Evolutionary conservation across 2,113 vertebrate genomes (phyloP), one percentile per base, ranked within the genome.

Genomic region (Apistogramma diplotaenia): DNA sequence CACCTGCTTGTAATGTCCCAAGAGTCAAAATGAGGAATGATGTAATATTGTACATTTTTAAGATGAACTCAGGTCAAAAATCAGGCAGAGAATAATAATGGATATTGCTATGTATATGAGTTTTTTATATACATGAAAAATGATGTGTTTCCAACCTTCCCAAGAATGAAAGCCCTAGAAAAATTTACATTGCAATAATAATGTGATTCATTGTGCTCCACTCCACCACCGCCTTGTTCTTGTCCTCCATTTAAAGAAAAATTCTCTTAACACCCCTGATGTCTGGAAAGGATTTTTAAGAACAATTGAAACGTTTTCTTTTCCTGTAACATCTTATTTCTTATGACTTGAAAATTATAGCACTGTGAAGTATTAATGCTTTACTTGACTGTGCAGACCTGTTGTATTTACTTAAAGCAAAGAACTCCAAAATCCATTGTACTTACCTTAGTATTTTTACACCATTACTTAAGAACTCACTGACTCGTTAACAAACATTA

Each of bases 1-100:
- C 92, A 90, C 83, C 62, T 57, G 37, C 61, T 46, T 77, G 86
- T 74, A 49, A 89, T 89, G 77, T 89, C 78, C 76, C 79, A 82
- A 59, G 3, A 19, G 60, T 80, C 54, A 77, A 75, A 82, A 27
- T 12, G 12, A 57, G 9, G 35, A 76, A 51, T 81, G 54, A 67
- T 55, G 49, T 62, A 55, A 86, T 70, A 57, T 57, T 56, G n/a
- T n/a, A n/a, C n/a, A n/a, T n/a, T 73, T 49, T 65, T 49, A 57
- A 53, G 59, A 31, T 21, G 73, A 27, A 7, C 8, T 10, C 8
- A 35, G 37, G 3, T 49, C n/a, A 23, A 5, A 40, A 49, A 62
- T 55, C 31, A 46, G 54, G 16, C 29, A 53, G 72, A 61, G 40
- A 6, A 12, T 21, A 4, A 51, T 59, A 4, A 57, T 57, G 15